Conservation (phyloP, 1,140 invertebrate species). For the Neodiprion pinetum region DNA sequence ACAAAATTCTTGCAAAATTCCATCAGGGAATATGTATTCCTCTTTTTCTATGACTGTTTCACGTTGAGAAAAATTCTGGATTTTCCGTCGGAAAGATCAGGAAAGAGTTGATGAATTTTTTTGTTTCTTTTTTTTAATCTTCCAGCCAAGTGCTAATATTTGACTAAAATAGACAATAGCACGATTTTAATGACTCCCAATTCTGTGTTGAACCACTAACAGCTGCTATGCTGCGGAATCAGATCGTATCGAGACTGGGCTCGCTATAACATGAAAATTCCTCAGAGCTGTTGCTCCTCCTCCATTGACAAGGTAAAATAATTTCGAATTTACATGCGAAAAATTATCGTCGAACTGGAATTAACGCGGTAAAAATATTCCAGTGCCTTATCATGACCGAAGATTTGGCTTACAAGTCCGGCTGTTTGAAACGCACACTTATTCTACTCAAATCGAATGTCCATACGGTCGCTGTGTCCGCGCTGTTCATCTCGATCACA, state of each 20-base stretch:
- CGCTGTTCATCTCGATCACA: conserved; percentile 32
- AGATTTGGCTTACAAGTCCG: conserved; percentile 35
- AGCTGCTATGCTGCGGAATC: conserved; percentile 45
- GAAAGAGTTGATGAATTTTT: neutral
- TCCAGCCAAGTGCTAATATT: no score
- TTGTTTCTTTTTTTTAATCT: neutral
- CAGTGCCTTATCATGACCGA: conserved; percentile 42
- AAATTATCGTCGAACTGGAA: neutral
- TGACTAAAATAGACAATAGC: no score
- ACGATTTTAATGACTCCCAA: no score
- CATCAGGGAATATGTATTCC: no score
- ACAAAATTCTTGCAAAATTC: no score
- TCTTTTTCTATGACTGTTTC: no score
- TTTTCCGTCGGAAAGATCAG: neutral
- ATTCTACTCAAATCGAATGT: conserved; percentile 40
- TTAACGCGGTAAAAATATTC: conserved; percentile 8
- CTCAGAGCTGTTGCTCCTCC: conserved; percentile 41
- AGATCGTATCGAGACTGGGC: conserved; percentile 40
- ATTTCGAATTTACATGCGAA: conserved; percentile 7
- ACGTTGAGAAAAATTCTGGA: no score
- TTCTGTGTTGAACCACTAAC: neutral
- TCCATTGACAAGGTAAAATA: conserved; percentile 33
- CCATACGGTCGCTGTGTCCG: conserved; percentile 31
- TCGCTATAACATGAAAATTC: conserved; percentile 33
- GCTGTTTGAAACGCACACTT: conserved; percentile 37